Evolutionary conservation across 2,888 invertebrate genomes (phyloP).

Genomic region (Eilema caniola): DNA sequence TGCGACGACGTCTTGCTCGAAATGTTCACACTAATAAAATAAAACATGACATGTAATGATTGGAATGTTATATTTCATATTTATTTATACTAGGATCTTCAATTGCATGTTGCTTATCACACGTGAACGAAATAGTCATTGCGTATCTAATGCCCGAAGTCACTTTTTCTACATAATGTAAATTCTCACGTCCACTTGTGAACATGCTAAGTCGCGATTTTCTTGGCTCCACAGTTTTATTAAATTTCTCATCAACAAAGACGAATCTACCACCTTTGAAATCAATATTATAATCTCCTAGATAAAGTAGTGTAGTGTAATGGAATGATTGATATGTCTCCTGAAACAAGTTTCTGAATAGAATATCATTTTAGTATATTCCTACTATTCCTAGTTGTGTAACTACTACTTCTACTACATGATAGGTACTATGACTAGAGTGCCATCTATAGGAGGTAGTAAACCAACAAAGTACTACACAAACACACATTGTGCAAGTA

Average conservation of each 20-base stretch:
- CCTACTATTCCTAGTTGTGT: neutral
- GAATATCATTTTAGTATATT: neutral
- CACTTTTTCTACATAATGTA: constrained; percentile 93
- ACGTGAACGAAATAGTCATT: constrained; percentile 95
- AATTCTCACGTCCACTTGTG: constrained; percentile 95
- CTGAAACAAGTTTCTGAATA: constrained; percentile 77
- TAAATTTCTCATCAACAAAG: constrained; percentile 90
- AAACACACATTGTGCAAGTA: too few relatives aligned
- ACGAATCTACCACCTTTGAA: constrained; percentile 94
- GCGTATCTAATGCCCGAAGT: constrained; percentile 92
- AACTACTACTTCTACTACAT: neutral
- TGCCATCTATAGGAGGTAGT: too few relatives aligned
- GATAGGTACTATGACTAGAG: too few relatives aligned
- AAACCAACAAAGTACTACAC: too few relatives aligned
- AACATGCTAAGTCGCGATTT: constrained; percentile 93
- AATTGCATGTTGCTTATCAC: constrained; percentile 90
- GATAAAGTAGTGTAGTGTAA: constrained; percentile 94
- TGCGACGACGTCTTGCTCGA: neutral
- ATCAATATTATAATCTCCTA: constrained; percentile 91
- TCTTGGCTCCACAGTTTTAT: constrained; percentile 91
- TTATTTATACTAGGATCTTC: constrained; percentile 80
- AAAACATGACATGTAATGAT: constrained; percentile 1
- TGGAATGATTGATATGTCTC: constrained; percentile 95
- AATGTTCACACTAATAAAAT: neutral
- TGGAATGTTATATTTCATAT: constrained; percentile 56